Evolutionary conservation across 1,140 invertebrate species (phyloP).

Genomic region (Asbolus verrucosus): DNA sequence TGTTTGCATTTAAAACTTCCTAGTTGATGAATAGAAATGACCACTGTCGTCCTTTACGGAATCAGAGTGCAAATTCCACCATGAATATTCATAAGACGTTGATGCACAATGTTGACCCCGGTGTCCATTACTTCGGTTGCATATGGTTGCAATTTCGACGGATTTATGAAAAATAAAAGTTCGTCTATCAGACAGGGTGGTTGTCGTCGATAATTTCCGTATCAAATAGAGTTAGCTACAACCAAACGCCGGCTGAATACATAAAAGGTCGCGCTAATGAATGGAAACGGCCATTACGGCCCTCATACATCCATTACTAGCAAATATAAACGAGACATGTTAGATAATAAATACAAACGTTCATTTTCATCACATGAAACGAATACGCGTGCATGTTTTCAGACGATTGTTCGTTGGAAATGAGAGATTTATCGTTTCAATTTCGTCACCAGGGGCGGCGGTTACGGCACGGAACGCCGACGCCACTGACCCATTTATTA

Average conservation of each 20-base stretch:
- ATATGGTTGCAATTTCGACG: no score
- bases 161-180: no score
- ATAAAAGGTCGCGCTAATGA: constrained; percentile 1
- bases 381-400: constrained; percentile 22
- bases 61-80: no score
- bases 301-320: constrained; percentile 22
- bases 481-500: no score
- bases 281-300: constrained; percentile 11
- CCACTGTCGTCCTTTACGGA: no score
- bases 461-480: constrained; percentile 16
- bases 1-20: no score
- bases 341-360: constrained; percentile 34
- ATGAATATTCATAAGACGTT: no score
- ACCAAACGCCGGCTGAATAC: neutral
- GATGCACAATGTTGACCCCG: no score
- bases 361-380: no score
- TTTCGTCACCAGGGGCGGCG: no score
- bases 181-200: neutral
- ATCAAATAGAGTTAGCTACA: neutral
- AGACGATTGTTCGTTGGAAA: constrained; percentile 36
- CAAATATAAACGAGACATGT: constrained; percentile 21
- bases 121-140: no score
- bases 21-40: no score
- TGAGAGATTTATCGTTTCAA: constrained; percentile 35
- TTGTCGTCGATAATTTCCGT: neutral